Evolutionary conservation across 2,797 vertebrate genomes (phyloP).

Genomic region (Characodon lateralis): DNA sequence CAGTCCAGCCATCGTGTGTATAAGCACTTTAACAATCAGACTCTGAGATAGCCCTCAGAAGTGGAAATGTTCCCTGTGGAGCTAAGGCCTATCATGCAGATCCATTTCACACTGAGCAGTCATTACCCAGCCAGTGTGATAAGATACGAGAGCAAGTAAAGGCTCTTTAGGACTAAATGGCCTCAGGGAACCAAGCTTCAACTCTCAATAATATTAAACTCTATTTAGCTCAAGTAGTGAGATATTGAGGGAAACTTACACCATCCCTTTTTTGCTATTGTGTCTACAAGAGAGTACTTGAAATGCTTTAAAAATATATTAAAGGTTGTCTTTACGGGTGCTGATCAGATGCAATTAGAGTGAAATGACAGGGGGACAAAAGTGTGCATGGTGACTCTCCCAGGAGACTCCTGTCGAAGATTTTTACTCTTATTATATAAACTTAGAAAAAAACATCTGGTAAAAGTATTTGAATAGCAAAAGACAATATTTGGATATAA

Average conservation of each 20-base stretch:
- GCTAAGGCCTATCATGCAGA: slow-evolving; percentile 51
- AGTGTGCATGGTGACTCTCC: slow-evolving; percentile 34
- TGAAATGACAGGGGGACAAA: slow-evolving; percentile 39
- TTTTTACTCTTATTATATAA: slow-evolving; percentile 37
- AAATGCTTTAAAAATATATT: slow-evolving; percentile 16
- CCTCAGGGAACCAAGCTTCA: slow-evolving; percentile 19
- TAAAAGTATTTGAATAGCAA: neutral
- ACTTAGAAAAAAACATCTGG: slow-evolving; percentile 9
- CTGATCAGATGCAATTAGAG: slow-evolving; percentile 24
- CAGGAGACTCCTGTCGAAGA: slow-evolving; percentile 56
- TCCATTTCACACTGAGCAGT: slow-evolving; percentile 70
- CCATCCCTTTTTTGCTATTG: neutral
- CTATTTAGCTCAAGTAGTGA: slow-evolving; percentile 17
- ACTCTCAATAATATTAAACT: slow-evolving; percentile 11
- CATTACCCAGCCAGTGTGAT: slow-evolving; percentile 61
- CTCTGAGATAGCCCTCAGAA: slow-evolving; percentile 56
- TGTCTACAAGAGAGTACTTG: slow-evolving; percentile 8
- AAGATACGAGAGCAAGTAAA: slow-evolving; percentile 48
- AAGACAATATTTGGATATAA: slow-evolving; percentile 61
- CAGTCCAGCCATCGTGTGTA: slow-evolving; percentile 58
- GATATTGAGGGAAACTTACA: slow-evolving; percentile 11
- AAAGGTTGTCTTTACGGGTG: slow-evolving; percentile 28
- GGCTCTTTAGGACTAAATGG: slow-evolving; percentile 37
- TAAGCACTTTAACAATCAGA: slow-evolving; percentile 59
- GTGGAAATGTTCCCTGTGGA: slow-evolving; percentile 65